phyloP scores from a whole-genome alignment of 2,113 vertebrate species.

The Strix uralensis region DNA sequence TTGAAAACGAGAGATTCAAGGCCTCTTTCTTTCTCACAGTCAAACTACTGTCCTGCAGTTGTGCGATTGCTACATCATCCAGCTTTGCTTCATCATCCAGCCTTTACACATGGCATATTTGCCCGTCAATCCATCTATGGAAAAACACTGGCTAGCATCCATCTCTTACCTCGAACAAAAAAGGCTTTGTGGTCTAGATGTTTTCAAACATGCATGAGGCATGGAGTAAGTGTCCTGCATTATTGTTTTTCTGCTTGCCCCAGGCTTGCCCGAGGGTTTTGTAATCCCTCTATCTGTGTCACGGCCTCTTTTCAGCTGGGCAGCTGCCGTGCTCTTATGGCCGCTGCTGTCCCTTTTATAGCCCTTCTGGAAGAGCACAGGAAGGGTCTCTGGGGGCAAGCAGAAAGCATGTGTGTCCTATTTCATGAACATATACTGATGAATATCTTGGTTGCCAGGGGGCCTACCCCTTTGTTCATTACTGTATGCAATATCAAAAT shows the following conservation, averaged over 20 bases:
- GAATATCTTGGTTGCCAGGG: neutral
- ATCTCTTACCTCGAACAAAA: neutral
- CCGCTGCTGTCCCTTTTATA: neutral
- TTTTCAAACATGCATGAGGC: neutral
- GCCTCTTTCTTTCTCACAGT: conserved; percentile 12
- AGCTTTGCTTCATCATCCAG: conserved; percentile 21
- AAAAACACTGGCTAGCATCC: neutral
- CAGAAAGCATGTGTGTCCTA: neutral
- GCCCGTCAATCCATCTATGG: neutral
- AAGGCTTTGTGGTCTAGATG: neutral
- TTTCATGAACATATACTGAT: neutral
- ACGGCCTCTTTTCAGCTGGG: neutral
- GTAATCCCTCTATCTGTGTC: neutral
- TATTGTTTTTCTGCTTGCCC: neutral
- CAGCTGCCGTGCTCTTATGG: neutral
- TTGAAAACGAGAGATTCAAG: neutral
- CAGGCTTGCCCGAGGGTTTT: neutral
- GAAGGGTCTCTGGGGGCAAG: neutral
- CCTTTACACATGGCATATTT: neutral
- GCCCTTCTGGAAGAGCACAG: neutral
- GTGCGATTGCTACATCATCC: neutral
- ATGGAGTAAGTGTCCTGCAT: neutral
- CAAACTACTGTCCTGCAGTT: neutral
- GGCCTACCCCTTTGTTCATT: neutral
- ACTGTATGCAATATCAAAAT: neutral